Evolutionary conservation across 2,113 vertebrate genomes (phyloP), one percentile per base, ranked within the genome.

Genomic region (Siniperca chuatsi): DNA sequence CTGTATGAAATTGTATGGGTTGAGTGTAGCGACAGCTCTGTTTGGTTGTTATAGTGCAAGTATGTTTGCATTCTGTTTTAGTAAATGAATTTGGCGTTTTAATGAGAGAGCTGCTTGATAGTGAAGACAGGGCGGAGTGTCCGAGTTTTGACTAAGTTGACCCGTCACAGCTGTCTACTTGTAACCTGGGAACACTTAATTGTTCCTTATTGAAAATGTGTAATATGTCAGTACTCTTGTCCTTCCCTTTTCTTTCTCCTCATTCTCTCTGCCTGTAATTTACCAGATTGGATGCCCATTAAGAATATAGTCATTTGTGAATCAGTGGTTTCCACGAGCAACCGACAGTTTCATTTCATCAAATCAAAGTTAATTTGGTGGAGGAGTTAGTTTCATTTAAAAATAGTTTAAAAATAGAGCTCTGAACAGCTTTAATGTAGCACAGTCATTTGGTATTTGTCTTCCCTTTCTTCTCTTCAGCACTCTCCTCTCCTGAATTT

Each of bases 341-440:
- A 85, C 84, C 64, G 52, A 73, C 78, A 79, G 83, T 77, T 78
- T 72, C 71, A 75, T 78, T 88, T 74, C 69, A 81, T 86, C 75
- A 91, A 88, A 89, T 90, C 65, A 87, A 78, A 85, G 79, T 72
- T 81, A 71, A 89, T 89, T 86, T 81, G 79, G 78, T 81, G 65
- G 75, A 78, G 70, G 60, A 86, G 77, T 75, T 83, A 65, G 78
- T 65, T 84, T 84, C 58, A 74, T 86, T 81, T 89, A 84, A 85
- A 78, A 90, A 69, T 82, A 15, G 82, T 78, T 76, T 29, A 78
- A 78, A 92, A 75, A 85, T 50, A 35, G 71, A 75, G 18, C 68
- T 82, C 37, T 23, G 57, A 79, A 72, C 58, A 58, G 76, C 75
- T 71, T 83, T 13, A 13, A 44, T 65, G 29, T 60, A 29, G 58